These are phyloP conservation scores for Oegoconia quadripuncta DNA, from an alignment of 2,888 invertebrate genomes.

Conservation along the genomic window DNA sequence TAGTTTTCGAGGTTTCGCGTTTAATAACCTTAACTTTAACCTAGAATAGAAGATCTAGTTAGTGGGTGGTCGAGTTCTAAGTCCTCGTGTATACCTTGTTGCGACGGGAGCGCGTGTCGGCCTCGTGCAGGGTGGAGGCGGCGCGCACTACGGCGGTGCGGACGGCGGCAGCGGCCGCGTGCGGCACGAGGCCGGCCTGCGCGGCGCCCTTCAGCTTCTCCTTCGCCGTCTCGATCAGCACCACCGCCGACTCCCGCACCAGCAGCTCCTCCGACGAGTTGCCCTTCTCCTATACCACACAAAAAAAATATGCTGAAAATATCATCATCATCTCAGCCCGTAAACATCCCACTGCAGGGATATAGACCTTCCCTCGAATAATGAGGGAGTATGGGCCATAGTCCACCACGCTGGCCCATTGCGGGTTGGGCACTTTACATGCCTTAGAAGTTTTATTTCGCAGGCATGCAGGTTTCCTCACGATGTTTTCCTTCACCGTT, in stretches of 20 bases:
- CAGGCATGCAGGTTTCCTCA: too few relatives aligned
- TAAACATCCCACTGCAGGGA: too few relatives aligned
- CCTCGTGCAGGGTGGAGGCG: slow-evolving; percentile 85
- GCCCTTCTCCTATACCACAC: slow-evolving; percentile 67
- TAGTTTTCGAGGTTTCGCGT: too few relatives aligned
- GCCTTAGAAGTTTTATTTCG: too few relatives aligned
- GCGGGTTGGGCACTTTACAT: too few relatives aligned
- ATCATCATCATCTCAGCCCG: too few relatives aligned
- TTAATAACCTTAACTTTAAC: not conserved
- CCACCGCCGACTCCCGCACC: slow-evolving; percentile 84
- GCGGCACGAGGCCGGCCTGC: slow-evolving; percentile 82
- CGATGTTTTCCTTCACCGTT: too few relatives aligned
- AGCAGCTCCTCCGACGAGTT: slow-evolving; percentile 88
- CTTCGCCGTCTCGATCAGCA: slow-evolving; percentile 90
- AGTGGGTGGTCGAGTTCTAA: not conserved
- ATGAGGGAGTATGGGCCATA: too few relatives aligned
- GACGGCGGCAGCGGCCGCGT: slow-evolving; percentile 83
- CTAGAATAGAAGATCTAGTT: not conserved
- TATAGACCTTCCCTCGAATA: too few relatives aligned
- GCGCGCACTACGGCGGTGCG: slow-evolving; percentile 87
- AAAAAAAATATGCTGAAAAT: too few relatives aligned
- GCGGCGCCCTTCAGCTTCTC: slow-evolving; percentile 90
- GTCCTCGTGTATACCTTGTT: not conserved
- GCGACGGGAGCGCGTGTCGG: slow-evolving; percentile 39
- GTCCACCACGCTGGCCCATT: too few relatives aligned